These are phyloP conservation scores for Prolemur simus DNA, from an alignment of 2,113 vertebrate genomes.

Conservation along the genomic window DNA sequence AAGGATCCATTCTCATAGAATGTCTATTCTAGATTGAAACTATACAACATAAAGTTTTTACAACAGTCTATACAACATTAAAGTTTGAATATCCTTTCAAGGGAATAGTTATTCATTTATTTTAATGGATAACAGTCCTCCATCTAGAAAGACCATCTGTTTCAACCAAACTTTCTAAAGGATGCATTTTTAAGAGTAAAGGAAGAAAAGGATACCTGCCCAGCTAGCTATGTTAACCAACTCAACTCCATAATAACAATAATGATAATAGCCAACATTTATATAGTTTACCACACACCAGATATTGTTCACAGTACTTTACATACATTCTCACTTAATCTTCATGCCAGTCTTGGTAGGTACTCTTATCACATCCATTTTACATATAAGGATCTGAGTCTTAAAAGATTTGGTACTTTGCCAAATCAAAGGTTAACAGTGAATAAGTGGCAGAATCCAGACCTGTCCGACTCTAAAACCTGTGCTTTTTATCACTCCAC, in stretches of 20 bases:
- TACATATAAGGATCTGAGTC: not conserved
- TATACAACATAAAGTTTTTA: not conserved
- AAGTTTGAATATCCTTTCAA: not conserved
- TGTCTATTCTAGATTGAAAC: not conserved
- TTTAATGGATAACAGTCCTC: not conserved
- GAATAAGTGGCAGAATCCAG: not conserved
- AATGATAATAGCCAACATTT: not conserved
- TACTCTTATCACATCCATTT: not conserved
- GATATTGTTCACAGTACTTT: not conserved
- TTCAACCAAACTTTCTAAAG: not conserved
- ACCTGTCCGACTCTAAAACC: not conserved
- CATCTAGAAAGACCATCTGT: not conserved
- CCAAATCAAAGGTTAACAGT: not conserved
- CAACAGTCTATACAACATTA: not conserved
- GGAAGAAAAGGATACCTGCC: not conserved
- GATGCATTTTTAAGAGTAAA: constrained; percentile 12
- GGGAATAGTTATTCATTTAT: not conserved
- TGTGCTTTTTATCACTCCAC: not conserved
- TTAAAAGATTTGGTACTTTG: not conserved
- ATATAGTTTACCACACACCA: not conserved
- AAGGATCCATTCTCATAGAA: not conserved
- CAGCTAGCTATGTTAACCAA: not conserved
- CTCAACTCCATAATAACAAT: not conserved
- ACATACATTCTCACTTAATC: not conserved
- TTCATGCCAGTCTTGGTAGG: not conserved